These are phyloP conservation scores for Pterocles burchelli DNA, from an alignment of 2,113 vertebrate species.

Conservation along the genomic window DNA sequence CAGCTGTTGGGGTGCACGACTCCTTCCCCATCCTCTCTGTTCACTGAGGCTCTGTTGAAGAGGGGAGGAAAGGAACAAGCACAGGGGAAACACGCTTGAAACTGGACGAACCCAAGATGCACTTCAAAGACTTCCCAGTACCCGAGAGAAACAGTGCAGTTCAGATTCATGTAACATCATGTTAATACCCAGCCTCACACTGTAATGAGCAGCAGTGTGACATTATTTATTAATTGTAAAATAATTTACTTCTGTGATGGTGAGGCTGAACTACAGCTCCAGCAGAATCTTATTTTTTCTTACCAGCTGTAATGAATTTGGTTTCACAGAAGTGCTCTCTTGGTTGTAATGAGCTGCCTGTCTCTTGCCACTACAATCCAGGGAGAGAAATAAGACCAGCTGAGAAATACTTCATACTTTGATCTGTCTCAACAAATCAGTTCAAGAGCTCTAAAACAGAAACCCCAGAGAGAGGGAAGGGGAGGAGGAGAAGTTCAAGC, in stretches of 20 bases:
- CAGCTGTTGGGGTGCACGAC: not conserved
- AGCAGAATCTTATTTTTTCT: constrained; percentile 12
- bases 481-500: constrained; percentile 13
- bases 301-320: constrained; percentile 1
- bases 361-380: constrained; percentile 45
- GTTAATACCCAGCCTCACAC: not conserved
- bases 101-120: not conserved
- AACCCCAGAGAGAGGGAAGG: not conserved
- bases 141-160: not conserved
- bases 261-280: not conserved
- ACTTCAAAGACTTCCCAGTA: not conserved
- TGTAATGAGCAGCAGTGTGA: not conserved
- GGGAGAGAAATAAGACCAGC: constrained; percentile 42
- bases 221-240: constrained; percentile 43
- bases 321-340: not conserved
- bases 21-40: not conserved
- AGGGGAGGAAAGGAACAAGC: not conserved
- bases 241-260: constrained; percentile 2
- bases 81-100: not conserved
- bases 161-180: constrained; percentile 5
- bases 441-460: constrained; percentile 52
- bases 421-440: constrained; percentile 66
- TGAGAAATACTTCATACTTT: constrained; percentile 54
- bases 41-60: not conserved
- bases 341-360: constrained; percentile 15